Evolutionary conservation across 2,113 vertebrate species (phyloP).

Genomic region (Atherinomorus stipes): DNA sequence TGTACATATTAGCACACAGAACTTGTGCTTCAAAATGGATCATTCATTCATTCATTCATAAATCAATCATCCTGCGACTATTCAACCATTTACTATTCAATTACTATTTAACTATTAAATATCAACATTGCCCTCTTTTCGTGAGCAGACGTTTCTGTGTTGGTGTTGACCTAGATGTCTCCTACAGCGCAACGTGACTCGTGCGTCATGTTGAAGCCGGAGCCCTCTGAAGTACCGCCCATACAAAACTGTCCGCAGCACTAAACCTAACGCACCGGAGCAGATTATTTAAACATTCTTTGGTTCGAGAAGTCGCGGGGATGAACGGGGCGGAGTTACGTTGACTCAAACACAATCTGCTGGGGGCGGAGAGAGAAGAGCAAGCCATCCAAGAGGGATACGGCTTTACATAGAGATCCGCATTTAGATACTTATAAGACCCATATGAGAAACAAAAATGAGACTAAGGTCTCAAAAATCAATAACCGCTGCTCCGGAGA

Average conservation of each 20-base stretch:
- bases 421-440: neutral
- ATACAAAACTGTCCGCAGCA: neutral
- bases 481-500: neutral
- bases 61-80: too few species aligned
- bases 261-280: constrained; percentile 57
- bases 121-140: too few species aligned
- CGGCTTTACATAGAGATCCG: rapidly evolving
- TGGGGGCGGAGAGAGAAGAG: neutral
- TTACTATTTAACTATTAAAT: too few species aligned
- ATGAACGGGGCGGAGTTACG: constrained; percentile 36
- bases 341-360: neutral
- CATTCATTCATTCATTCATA: too few species aligned
- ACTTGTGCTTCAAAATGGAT: too few species aligned
- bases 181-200: constrained; percentile 46
- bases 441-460: constrained; percentile 38
- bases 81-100: too few species aligned
- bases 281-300: constrained; percentile 74
- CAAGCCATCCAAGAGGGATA: neutral
- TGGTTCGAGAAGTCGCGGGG: constrained; percentile 36
- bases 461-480: constrained; percentile 69
- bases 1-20: too few species aligned
- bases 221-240: constrained; percentile 61
- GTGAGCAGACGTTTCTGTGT: neutral
- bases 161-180: constrained; percentile 2
- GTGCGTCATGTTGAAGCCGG: constrained; percentile 48